Percentiles rank a stretch among this genome's conserved stretches.
These are phyloP conservation scores for Ptyas mucosa DNA, from an alignment of 2,113 vertebrate genomes.

Conservation along the genomic window DNA sequence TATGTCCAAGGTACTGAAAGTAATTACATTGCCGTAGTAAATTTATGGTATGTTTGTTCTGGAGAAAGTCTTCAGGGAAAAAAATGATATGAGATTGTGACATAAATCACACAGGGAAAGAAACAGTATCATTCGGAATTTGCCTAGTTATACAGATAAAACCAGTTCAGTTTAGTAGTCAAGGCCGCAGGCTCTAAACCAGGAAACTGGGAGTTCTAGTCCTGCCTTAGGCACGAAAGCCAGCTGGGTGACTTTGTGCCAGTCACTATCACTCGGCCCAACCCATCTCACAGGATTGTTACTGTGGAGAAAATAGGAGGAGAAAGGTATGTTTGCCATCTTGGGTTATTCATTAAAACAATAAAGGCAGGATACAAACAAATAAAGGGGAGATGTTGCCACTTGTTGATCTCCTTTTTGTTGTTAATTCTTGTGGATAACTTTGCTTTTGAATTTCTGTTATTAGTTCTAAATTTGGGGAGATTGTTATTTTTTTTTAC, in stretches of 20 bases:
- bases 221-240: not conserved
- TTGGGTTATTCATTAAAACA: not conserved
- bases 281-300: not conserved
- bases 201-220: not conserved
- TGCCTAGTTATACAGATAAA: constrained; percentile 24
- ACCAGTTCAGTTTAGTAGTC: not conserved
- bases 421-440: not conserved
- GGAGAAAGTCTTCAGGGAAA: not conserved
- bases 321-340: not conserved
- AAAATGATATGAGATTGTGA: not conserved
- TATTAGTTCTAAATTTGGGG: not conserved
- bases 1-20: not conserved
- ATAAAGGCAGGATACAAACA: not conserved
- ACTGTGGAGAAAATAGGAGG: not conserved
- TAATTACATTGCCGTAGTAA: not conserved
- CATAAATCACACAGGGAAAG: constrained; percentile 39
- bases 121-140: constrained; percentile 46
- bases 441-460: not conserved
- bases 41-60: not conserved
- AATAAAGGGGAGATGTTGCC: not conserved
- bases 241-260: not conserved
- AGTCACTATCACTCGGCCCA: not conserved
- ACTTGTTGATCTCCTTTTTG: not conserved
- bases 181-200: not conserved
- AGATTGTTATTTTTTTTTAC: not conserved